Conservation (phyloP, 2,888 invertebrate genomes). For the Cheiracanthium punctorium region DNA sequence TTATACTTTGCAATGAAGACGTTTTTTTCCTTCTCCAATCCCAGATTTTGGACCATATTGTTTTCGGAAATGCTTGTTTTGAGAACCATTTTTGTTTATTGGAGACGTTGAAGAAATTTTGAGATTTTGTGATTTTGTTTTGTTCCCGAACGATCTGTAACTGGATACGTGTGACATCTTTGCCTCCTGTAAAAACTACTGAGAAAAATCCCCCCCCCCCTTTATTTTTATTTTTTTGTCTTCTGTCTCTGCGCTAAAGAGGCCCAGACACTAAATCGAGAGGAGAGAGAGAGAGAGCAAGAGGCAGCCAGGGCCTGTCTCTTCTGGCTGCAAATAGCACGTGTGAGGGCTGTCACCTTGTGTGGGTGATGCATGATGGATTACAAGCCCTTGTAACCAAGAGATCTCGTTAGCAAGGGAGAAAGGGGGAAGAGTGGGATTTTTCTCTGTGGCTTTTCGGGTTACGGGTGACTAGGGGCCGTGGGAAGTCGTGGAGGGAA, state of each 20-base stretch:
- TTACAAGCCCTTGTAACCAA: constrained; percentile 58
- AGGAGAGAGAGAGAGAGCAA: not conserved
- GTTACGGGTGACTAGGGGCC: constrained; percentile 38
- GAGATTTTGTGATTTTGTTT: too few species aligned
- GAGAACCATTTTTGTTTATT: too few species aligned
- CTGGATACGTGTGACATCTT: not conserved
- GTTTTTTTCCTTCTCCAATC: too few species aligned
- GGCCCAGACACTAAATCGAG: not conserved
- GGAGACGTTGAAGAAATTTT: too few species aligned
- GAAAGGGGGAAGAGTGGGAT: constrained; percentile 31
- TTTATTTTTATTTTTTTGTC: not conserved
- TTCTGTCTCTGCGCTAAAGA: not conserved
- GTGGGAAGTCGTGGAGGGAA: constrained; percentile 22
- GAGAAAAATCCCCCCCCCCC: not conserved
- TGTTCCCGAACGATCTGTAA: constrained; percentile 7
- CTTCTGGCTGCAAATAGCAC: not conserved
- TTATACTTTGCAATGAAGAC: too few species aligned
- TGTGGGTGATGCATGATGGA: constrained; percentile 63
- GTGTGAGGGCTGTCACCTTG: constrained; percentile 59
- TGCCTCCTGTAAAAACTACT: not conserved
- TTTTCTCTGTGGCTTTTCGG: constrained; percentile 42
- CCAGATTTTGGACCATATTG: too few species aligned
- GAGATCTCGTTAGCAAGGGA: constrained; percentile 63
- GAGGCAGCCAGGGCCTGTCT: not conserved
- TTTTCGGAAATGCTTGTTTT: too few species aligned